Evolutionary conservation across 2,113 vertebrate genomes (phyloP).

Genomic region (Dasyornis broadbenti): DNA sequence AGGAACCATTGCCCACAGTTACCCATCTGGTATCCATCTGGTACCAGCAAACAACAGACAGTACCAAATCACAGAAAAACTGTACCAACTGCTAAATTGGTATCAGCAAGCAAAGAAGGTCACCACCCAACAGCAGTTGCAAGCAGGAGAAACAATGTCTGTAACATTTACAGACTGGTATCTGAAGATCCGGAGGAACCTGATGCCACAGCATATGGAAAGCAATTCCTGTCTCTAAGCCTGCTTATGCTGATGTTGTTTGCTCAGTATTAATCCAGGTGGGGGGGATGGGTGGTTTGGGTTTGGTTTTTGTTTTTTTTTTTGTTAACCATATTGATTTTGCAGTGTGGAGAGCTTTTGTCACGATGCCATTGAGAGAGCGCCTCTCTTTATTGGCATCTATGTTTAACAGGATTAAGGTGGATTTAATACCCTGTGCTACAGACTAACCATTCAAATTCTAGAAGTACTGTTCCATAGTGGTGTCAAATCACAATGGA

Average conservation of each 20-base stretch:
- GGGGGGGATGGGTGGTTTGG: background rate
- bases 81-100: slow-evolving; percentile 70
- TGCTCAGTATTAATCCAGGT: slow-evolving; percentile 38
- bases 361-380: background rate
- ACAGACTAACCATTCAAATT: slow-evolving; percentile 26
- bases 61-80: slow-evolving; percentile 72
- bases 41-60: slow-evolving; percentile 71
- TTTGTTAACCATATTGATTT: slow-evolving; percentile 1
- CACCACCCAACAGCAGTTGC: slow-evolving; percentile 54
- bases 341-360: slow-evolving; percentile 13
- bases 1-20: slow-evolving; percentile 69
- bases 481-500: slow-evolving; percentile 43
- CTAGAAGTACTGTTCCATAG: background rate
- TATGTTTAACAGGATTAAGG: slow-evolving; percentile 51
- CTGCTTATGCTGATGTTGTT: slow-evolving; percentile 55
- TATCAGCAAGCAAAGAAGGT: slow-evolving; percentile 65
- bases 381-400: slow-evolving; percentile 7
- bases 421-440: slow-evolving; percentile 37
- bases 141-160: slow-evolving; percentile 60
- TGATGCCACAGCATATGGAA: slow-evolving; percentile 34
- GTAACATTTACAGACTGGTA: slow-evolving; percentile 48
- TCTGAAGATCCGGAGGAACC: slow-evolving; percentile 12
- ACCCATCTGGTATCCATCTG: slow-evolving; percentile 82
- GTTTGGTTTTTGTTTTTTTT: background rate
- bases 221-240: slow-evolving; percentile 13